Evolutionary conservation across 1,140 invertebrate species (phyloP).

Genomic region (Achatina immaculata): DNA sequence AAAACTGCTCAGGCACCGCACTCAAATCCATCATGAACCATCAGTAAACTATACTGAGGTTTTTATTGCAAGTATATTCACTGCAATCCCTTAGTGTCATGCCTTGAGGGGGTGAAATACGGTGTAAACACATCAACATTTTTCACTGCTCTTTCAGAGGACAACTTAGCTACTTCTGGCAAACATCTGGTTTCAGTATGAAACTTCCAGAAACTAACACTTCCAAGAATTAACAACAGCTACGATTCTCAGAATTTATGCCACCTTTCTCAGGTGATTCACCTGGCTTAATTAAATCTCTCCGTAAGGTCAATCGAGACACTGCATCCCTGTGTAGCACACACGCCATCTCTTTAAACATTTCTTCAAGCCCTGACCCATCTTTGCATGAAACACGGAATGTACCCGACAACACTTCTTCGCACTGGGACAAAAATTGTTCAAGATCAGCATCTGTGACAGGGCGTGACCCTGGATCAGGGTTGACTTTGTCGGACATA

Average conservation of each 20-base stretch:
- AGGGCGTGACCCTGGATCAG: slow-evolving; percentile 70
- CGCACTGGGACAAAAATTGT: slow-evolving; percentile 92
- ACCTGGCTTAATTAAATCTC: slow-evolving; percentile 58
- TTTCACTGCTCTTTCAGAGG: no score
- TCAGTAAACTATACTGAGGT: no score
- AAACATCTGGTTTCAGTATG: no score
- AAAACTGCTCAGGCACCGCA: no score
- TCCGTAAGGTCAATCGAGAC: slow-evolving; percentile 58
- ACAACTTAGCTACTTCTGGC: no score
- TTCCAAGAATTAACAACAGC: slow-evolving; percentile 38
- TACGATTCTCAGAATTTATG: slow-evolving; percentile 47
- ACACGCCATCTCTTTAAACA: slow-evolving; percentile 89
- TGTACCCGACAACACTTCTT: slow-evolving; percentile 87
- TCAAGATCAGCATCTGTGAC: slow-evolving; percentile 91
- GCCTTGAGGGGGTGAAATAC: no score
- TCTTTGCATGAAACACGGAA: slow-evolving; percentile 94
- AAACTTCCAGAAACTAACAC: no score
- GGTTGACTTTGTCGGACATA: slow-evolving; percentile 55
- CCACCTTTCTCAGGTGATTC: slow-evolving; percentile 50
- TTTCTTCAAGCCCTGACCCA: slow-evolving; percentile 87
- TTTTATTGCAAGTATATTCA: no score
- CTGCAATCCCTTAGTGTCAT: no score
- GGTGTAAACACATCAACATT: no score
- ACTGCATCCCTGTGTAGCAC: slow-evolving; percentile 57
- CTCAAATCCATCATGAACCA: no score